A percentile compares a stretch with the other conserved stretches of the same genome.
Evolutionary conservation across 2,888 invertebrate genomes (phyloP).

Genomic region (Athetis lepigone): DNA sequence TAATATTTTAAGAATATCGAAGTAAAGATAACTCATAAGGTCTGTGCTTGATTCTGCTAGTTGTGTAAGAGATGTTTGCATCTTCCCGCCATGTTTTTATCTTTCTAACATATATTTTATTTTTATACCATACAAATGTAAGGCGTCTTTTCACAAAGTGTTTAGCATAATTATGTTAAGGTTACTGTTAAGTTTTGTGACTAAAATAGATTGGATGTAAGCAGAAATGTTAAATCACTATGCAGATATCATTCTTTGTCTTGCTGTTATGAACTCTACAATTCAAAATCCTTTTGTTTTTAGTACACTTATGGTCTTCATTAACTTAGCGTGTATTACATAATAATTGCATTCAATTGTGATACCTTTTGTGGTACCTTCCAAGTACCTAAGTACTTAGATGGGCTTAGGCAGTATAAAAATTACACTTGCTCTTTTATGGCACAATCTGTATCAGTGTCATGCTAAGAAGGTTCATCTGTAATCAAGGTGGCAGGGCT

Average conservation of each 20-base stretch:
- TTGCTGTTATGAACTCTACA: slow-evolving; percentile 1
- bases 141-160: slow-evolving; percentile 18
- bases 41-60: neutral
- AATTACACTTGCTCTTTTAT: no score
- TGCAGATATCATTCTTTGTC: slow-evolving; percentile 7
- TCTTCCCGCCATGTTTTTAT: slow-evolving; percentile 17
- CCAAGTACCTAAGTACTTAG: no score
- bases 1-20: neutral
- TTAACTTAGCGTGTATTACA: no score
- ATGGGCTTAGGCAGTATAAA: no score
- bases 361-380: no score
- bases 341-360: no score
- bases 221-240: slow-evolving; percentile 33
- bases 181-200: slow-evolving; percentile 25
- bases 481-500: neutral
- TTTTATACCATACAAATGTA: slow-evolving; percentile 25
- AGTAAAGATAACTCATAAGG: neutral
- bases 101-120: slow-evolving; percentile 29
- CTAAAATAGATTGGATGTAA: slow-evolving; percentile 36
- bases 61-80: slow-evolving; percentile 5
- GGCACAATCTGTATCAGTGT: neutral
- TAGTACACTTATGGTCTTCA: neutral
- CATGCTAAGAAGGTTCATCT: neutral
- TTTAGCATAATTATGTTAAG: slow-evolving; percentile 7
- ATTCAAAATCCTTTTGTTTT: neutral